A percentile compares a stretch with the other conserved stretches of the same genome.
Conservation (phyloP, 2,113 vertebrate species). For the Rhinolophus ferrumequinum region DNA sequence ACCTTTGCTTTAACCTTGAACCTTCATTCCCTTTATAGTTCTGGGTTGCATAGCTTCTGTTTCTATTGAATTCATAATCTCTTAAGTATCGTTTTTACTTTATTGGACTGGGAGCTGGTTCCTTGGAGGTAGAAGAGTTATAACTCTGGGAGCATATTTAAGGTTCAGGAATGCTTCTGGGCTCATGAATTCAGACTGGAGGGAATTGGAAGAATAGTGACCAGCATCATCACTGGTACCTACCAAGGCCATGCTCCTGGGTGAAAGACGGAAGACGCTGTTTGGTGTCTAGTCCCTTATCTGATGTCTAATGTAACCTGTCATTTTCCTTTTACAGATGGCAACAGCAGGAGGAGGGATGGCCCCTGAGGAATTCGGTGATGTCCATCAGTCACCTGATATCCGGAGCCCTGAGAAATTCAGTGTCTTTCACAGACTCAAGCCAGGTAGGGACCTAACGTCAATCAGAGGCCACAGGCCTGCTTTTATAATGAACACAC, state of each 20-base stretch:
- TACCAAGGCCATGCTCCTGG: background rate
- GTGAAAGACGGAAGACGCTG: constrained; percentile 17
- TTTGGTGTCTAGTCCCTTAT: background rate
- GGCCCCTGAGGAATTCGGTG: constrained; percentile 47
- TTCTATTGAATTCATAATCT: constrained; percentile 54
- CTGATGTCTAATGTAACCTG: constrained; percentile 50
- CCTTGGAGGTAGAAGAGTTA: background rate
- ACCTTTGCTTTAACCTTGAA: background rate
- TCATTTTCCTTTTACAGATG: constrained; percentile 68
- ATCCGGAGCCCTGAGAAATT: constrained; percentile 52
- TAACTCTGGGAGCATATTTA: background rate
- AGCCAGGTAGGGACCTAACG: constrained; percentile 72
- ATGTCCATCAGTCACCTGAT: constrained; percentile 49
- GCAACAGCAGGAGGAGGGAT: constrained; percentile 44
- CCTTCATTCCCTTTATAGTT: constrained; percentile 27
- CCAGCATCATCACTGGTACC: background rate
- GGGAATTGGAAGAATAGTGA: background rate
- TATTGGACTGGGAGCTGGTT: background rate
- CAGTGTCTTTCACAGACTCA: constrained; percentile 48
- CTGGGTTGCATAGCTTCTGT: constrained; percentile 16
- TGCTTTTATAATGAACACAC: background rate
- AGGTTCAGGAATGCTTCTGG: background rate
- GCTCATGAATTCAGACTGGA: constrained; percentile 23
- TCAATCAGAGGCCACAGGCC: background rate
- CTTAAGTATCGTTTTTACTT: background rate